Conservation (phyloP, 2,888 invertebrate genomes). For the Tenthredo scrophulariae region DNA sequence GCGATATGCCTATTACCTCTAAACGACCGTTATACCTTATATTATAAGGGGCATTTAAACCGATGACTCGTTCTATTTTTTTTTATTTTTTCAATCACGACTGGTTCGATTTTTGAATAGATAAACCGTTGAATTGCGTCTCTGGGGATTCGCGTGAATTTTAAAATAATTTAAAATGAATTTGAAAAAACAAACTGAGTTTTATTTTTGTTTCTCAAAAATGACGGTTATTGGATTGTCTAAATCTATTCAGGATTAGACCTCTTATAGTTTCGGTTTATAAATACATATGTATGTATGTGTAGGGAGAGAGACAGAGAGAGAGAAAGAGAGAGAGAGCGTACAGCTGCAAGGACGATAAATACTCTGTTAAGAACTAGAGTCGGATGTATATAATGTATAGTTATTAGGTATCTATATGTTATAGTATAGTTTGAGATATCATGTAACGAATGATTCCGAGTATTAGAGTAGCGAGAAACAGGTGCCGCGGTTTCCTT, state of each 20-base stretch:
- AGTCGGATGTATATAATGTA: background rate
- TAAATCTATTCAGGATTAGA: background rate
- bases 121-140: background rate
- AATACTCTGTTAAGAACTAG: background rate
- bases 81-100: background rate
- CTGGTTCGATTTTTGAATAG: background rate
- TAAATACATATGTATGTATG: background rate
- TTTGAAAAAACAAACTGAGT: background rate
- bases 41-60: constrained; percentile 11
- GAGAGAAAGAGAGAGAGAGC: too few relatives aligned
- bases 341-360: constrained; percentile 18
- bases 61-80: background rate
- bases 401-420: background rate
- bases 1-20: background rate
- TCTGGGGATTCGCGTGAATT: too few relatives aligned
- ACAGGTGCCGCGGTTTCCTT: constrained; percentile 12
- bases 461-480: background rate
- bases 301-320: background rate
- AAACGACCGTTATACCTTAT: constrained; percentile 4
- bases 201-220: too few relatives aligned
- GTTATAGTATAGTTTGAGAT: background rate
- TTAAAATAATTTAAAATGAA: background rate
- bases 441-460: constrained; percentile 16
- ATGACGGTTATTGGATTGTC: background rate
- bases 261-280: background rate